phyloP scores from a whole-genome alignment of 1,140 invertebrate genomes.

The Drosophila varians region DNA sequence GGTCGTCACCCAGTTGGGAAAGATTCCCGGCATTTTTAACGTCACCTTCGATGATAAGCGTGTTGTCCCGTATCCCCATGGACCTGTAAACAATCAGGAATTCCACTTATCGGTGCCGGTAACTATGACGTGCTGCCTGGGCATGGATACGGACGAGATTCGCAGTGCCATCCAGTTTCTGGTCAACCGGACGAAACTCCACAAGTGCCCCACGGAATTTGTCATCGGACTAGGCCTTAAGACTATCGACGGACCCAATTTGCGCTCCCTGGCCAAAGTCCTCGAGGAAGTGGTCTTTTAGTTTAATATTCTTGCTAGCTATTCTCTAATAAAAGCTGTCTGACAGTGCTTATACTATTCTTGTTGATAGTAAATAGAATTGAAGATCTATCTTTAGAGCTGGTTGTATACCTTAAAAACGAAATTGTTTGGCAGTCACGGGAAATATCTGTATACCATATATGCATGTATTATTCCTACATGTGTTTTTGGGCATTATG shows the following conservation, averaged over 20 bases:
- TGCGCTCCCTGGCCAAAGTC: slow-evolving; percentile 58
- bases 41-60: slow-evolving; percentile 66
- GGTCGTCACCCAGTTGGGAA: slow-evolving; percentile 70
- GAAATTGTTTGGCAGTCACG: too few species aligned
- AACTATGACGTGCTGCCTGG: slow-evolving; percentile 63
- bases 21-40: slow-evolving; percentile 64
- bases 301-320: neutral
- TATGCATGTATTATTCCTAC: too few species aligned
- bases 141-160: slow-evolving; percentile 56
- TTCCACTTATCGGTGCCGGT: slow-evolving; percentile 64
- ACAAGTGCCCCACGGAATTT: slow-evolving; percentile 61
- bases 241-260: slow-evolving; percentile 46
- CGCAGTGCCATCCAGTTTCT: slow-evolving; percentile 76
- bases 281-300: slow-evolving; percentile 47
- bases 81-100: slow-evolving; percentile 49
- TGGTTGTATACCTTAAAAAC: neutral
- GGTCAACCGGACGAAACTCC: slow-evolving; percentile 62
- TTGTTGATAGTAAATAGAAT: too few species aligned
- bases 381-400: too few species aligned
- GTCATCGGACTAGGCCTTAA: slow-evolving; percentile 67
- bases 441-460: too few species aligned
- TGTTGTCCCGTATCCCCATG: slow-evolving; percentile 26
- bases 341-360: neutral
- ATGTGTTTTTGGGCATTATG: too few species aligned
- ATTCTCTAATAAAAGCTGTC: slow-evolving; percentile 16